Conservation (phyloP, 2,888 invertebrate species). For the Shargacucullia verbasci region DNA sequence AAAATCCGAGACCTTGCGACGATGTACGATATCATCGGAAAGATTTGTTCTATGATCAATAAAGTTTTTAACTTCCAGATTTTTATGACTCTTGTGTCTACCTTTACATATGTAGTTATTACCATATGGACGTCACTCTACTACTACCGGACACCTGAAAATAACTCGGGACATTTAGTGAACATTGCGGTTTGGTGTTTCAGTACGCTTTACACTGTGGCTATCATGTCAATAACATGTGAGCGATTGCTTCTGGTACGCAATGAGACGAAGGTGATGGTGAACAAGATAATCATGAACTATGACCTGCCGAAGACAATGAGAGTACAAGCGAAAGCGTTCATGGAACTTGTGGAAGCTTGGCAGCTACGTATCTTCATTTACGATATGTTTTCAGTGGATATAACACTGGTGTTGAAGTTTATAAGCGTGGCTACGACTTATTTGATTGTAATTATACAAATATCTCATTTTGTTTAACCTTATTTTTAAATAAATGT, state of each 20-base stretch:
- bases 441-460: conserved; percentile 78
- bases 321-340: conserved; percentile 75
- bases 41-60: conserved; percentile 66
- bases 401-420: conserved; percentile 76
- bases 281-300: conserved; percentile 77
- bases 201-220: conserved; percentile 63
- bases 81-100: conserved; percentile 71
- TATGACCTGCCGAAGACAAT: conserved; percentile 71
- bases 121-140: conserved; percentile 72
- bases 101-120: conserved; percentile 71
- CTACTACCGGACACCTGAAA: conserved; percentile 59
- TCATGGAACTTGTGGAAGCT: conserved; percentile 75
- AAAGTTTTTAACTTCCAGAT: conserved; percentile 74
- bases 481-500: not conserved
- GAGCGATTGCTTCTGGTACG: conserved; percentile 67
- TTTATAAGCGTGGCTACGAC: conserved; percentile 79
- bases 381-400: conserved; percentile 77
- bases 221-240: conserved; percentile 68
- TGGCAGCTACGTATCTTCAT: conserved; percentile 71
- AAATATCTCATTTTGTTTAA: conserved; percentile 73
- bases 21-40: conserved; percentile 70
- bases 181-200: conserved; percentile 67
- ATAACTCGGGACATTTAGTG: conserved; percentile 56
- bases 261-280: conserved; percentile 66
- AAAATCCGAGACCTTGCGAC: conserved; percentile 69